Evolutionary conservation across 23 tunicate genomes (phyloP).

Genomic region (Ciona savignyi): DNA sequence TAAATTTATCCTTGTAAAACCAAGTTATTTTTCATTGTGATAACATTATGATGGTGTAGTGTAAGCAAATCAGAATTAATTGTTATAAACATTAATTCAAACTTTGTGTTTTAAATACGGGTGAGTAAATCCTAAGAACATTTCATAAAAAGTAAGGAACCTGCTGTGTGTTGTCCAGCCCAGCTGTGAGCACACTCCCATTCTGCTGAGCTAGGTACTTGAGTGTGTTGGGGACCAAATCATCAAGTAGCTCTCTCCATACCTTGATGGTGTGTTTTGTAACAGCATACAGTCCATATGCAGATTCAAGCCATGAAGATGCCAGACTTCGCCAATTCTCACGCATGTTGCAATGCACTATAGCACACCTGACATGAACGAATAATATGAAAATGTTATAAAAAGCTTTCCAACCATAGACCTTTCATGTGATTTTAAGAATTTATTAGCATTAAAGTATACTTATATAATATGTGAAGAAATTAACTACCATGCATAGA

Average conservation of each 20-base stretch:
- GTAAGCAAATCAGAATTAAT: not conserved
- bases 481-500: no score
- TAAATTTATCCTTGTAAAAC: no score
- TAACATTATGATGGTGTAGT: no score
- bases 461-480: no score
- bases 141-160: slow-evolving; percentile 22
- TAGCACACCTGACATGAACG: slow-evolving; percentile 40
- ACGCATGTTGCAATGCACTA: slow-evolving; percentile 33
- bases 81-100: not conserved
- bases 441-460: no score
- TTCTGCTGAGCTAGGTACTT: slow-evolving; percentile 30
- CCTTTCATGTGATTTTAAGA: no score
- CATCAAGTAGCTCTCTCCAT: slow-evolving; percentile 49
- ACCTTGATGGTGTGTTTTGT: slow-evolving; percentile 31
- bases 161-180: slow-evolving; percentile 25
- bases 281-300: slow-evolving; percentile 52
- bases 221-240: slow-evolving; percentile 49
- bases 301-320: slow-evolving; percentile 60
- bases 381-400: no score
- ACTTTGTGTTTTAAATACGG: no score
- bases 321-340: slow-evolving; percentile 49
- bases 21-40: no score
- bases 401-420: no score
- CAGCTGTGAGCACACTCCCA: slow-evolving; percentile 25
- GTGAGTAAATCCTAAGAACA: no score